phyloP scores from a whole-genome alignment of 2,113 vertebrate species.

The Toxostoma redivivum region DNA sequence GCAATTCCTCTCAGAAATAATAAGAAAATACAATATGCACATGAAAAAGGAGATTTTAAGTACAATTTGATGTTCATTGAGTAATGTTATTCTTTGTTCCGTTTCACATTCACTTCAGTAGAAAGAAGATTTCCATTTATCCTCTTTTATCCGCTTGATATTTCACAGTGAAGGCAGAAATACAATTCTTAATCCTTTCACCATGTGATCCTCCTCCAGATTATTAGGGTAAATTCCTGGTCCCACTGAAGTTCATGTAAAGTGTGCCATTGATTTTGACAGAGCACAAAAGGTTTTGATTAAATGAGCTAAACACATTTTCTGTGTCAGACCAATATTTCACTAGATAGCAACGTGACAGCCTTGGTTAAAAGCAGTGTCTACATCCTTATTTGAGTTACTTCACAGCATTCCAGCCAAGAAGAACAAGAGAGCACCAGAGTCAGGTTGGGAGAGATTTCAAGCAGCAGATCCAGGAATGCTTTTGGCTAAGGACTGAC shows the following conservation, averaged over 20 bases:
- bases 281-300: conserved; percentile 51
- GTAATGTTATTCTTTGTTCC: not conserved
- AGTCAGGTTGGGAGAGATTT: not conserved
- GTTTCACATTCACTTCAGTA: not conserved
- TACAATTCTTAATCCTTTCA: conserved; percentile 45
- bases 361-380: not conserved
- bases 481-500: not conserved
- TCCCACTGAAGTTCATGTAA: conserved; percentile 7
- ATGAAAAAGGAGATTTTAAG: not conserved
- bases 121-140: conserved; percentile 33
- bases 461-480: not conserved
- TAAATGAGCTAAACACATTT: conserved; percentile 39
- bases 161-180: conserved; percentile 54
- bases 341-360: not conserved
- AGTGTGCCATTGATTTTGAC: conserved; percentile 34
- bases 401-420: conserved; percentile 7
- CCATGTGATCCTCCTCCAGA: conserved; percentile 49
- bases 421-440: not conserved
- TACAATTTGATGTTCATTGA: not conserved
- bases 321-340: conserved; percentile 27
- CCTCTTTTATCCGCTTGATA: conserved; percentile 43
- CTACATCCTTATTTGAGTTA: conserved; percentile 14
- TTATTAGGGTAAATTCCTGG: conserved; percentile 38
- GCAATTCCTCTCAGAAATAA: not conserved
- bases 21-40: not conserved